A percentile compares a stretch with the other conserved stretches of the same genome.
phyloP scores from a whole-genome alignment of 1,140 invertebrate species.

The Listronotus bonariensis region DNA sequence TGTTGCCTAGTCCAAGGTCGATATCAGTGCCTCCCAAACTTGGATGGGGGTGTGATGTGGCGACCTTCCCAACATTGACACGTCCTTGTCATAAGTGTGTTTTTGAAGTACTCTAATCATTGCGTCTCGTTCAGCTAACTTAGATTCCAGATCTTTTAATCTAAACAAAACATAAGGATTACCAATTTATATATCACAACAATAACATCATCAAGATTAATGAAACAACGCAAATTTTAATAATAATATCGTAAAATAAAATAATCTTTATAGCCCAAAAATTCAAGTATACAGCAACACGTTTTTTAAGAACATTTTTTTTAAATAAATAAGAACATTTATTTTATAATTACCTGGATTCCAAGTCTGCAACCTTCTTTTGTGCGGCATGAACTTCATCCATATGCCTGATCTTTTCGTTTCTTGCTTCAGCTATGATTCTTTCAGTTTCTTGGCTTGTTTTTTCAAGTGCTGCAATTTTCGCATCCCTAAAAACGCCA shows the following conservation, averaged over 20 bases:
- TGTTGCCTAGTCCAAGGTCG: conserved; percentile 53
- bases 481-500: conserved; percentile 69
- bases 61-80: conserved; percentile 59
- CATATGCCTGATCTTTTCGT: conserved; percentile 85
- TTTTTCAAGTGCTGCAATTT: conserved; percentile 83
- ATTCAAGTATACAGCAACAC: too few relatives aligned
- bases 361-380: conserved; percentile 81
- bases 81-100: conserved; percentile 72
- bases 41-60: conserved; percentile 61
- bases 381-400: conserved; percentile 84
- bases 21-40: conserved; percentile 57
- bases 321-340: too few relatives aligned
- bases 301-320: too few relatives aligned
- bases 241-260: too few relatives aligned
- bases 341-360: conserved; percentile 65
- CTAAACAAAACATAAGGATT: conserved; percentile 55
- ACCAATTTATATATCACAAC: too few relatives aligned
- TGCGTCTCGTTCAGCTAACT: conserved; percentile 84
- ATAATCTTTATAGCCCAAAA: too few relatives aligned
- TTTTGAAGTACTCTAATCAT: conserved; percentile 89
- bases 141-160: conserved; percentile 85
- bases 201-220: too few relatives aligned
- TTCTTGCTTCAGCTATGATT: conserved; percentile 81
- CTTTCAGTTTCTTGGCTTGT: conserved; percentile 86
- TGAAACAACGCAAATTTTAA: too few relatives aligned